Base-by-base conservation (phyloP, 2,888 invertebrate species). In the Cantharis nigra region DNA sequence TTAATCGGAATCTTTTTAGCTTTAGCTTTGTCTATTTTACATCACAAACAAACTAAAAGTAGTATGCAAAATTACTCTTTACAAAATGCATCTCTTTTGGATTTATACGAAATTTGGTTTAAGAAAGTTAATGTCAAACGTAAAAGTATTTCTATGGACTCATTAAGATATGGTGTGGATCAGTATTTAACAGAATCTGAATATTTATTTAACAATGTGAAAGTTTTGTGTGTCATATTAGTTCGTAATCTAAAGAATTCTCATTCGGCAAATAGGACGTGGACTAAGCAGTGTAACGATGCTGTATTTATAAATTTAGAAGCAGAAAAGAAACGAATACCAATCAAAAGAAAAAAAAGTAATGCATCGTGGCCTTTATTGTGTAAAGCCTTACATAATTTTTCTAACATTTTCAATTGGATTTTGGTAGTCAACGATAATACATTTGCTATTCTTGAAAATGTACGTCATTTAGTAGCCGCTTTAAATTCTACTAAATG, bases 391-490 rank as follows among this genome's bases (percentile, higher is more conserved):
- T 77, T 88, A 74, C 80, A 82, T 63, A 77, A 81, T 20, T 76
- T 86, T 63, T 64, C 81, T 62, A 74, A 81, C n/a, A 70, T 78
- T 13, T 84, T 89, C 72, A 84, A 91, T 33, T 92, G 92, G 92
- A 82, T 89, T n/a, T 85, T 92, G 70, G 88, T 92, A 82, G 88
- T 91, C 0, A 89, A 89, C 78, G 91, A 92, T 80, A 89, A 91
- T 79, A 90, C 90, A 18, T 90, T 91, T 86, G 90, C 90, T 9
- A 86, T 92, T 69, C 85, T 90, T 14, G 91, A 92, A 84, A 92
- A 92, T 86, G 85, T 92, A 70, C 86, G 91, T 71, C 87, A 89
- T 78, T 87, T 90, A 76, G 85, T 91, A 3, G 90, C 90, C 10
- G 85, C 88, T 1, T 84, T 90, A 77, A 85, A 91, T 83, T 83